These are phyloP conservation scores for Heterochromis multidens DNA, from an alignment of 2,113 vertebrate genomes.

Conservation along the genomic window DNA sequence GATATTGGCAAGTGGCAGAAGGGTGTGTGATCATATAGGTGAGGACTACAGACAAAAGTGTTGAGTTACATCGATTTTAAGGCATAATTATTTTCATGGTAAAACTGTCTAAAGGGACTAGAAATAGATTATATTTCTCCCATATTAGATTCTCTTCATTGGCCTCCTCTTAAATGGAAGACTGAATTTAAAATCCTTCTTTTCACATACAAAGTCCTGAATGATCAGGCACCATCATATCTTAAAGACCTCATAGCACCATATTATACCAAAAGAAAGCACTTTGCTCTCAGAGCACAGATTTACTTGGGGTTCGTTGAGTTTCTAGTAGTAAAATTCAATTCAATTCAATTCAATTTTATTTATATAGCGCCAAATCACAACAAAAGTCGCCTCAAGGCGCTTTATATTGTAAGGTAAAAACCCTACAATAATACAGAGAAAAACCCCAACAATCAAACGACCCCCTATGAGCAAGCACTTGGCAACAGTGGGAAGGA, in stretches of 20 bases:
- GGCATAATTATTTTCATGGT: no score
- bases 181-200: no score
- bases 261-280: not conserved
- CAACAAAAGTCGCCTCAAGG: no score
- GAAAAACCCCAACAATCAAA: no score
- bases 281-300: not conserved
- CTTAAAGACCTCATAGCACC: not conserved
- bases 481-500: no score
- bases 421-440: no score
- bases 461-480: no score
- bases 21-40: not conserved
- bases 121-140: not conserved
- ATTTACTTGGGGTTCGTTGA: not conserved
- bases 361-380: no score
- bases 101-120: not conserved
- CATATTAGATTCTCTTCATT: not conserved
- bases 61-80: not conserved
- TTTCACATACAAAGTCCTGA: not conserved
- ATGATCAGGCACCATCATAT: not conserved
- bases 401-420: no score
- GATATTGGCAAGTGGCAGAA: no score
- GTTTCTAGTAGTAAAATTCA: not conserved
- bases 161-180: no score
- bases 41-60: not conserved
- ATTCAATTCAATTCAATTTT: no score